A percentile compares a stretch with the other conserved stretches of the same genome.
Conservation (phyloP, 2,797 vertebrate genomes). For the Rhynchonycteris naso region DNA sequence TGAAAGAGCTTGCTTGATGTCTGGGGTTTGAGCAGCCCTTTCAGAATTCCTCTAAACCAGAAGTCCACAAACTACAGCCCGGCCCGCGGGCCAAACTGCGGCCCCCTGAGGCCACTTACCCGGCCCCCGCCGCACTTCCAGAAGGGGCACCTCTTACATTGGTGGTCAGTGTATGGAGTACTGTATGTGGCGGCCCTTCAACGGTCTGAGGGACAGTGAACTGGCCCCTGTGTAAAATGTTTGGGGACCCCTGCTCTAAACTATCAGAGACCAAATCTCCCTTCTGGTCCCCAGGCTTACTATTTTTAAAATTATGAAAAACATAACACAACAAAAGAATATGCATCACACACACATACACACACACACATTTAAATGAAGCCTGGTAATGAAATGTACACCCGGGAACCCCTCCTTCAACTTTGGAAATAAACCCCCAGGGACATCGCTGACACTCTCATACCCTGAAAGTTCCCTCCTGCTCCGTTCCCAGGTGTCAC, state of each 20-base stretch:
- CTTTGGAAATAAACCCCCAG: not conserved
- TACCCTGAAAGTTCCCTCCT: not conserved
- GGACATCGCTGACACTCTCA: rapidly evolving
- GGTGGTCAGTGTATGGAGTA: no score
- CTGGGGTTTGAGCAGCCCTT: not conserved
- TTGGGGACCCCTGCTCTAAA: no score
- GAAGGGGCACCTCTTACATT: no score
- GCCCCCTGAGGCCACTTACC: no score
- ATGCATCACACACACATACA: not conserved
- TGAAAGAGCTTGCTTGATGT: not conserved
- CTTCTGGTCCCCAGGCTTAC: not conserved
- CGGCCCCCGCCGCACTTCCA: no score
- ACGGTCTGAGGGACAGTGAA: no score
- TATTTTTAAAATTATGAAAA: not conserved
- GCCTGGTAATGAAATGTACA: not conserved
- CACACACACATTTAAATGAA: not conserved
- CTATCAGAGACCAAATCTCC: not conserved
- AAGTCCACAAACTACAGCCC: no score
- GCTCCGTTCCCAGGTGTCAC: not conserved
- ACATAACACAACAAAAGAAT: not conserved
- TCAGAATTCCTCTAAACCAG: not conserved
- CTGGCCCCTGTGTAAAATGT: no score
- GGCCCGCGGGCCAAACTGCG: no score
- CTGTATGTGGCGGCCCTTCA: no score
- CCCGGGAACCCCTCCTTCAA: not conserved